A percentile compares a stretch with the other conserved stretches of the same genome.
These are phyloP conservation scores for Melanotaenia maccullochi DNA, from an alignment of 2,797 vertebrate species.

Conservation along the genomic window DNA sequence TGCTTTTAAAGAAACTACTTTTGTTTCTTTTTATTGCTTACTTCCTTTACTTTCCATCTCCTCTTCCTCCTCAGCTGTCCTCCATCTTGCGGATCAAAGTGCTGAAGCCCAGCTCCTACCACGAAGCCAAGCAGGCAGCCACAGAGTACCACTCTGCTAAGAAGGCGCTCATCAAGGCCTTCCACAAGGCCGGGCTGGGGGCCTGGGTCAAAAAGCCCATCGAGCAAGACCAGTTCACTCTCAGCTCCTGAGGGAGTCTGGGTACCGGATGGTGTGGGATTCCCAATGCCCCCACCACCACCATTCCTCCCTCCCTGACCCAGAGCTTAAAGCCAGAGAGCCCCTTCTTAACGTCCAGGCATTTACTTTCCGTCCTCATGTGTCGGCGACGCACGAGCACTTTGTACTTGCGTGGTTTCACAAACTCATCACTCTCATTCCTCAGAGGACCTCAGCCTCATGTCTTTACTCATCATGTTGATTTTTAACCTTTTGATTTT, in stretches of 20 bases:
- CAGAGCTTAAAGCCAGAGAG: conserved; percentile 60
- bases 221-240: conserved; percentile 97
- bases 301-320: conserved; percentile 41
- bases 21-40: background rate
- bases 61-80: conserved; percentile 81
- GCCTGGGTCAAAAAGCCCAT: conserved; percentile 98
- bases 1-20: background rate
- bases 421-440: conserved; percentile 63
- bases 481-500: conserved; percentile 50
- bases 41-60: background rate
- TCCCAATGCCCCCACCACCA: conserved; percentile 34
- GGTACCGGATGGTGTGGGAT: conserved; percentile 40
- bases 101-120: conserved; percentile 89
- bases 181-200: conserved; percentile 95
- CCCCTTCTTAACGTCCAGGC: conserved; percentile 66
- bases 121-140: conserved; percentile 94
- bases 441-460: conserved; percentile 60
- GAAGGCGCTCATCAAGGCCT: conserved; percentile 92
- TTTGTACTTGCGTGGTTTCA: conserved; percentile 56
- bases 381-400: conserved; percentile 61
- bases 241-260: conserved; percentile 82
- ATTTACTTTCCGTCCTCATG: conserved; percentile 68
- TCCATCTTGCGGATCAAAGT: conserved; percentile 88
- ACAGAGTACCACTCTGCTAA: conserved; percentile 94
- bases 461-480: conserved; percentile 38